Evolutionary conservation across 1,140 invertebrate species (phyloP), one percentile per base, ranked within the genome.

Genomic region (Saccostrea echinata): DNA sequence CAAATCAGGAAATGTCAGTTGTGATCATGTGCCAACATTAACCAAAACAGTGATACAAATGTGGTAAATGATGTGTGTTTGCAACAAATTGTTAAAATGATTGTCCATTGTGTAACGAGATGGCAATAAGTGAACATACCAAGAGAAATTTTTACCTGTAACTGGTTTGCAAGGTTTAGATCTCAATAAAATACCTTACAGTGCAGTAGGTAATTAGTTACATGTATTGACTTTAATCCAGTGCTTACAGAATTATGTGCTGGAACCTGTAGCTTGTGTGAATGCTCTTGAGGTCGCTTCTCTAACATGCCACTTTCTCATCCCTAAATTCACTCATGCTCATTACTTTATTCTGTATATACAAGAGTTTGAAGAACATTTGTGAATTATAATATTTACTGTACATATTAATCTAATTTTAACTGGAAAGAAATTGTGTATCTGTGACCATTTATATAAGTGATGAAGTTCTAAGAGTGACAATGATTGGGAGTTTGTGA

Each of bases 1-100:
- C 68, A 76, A 90, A 91, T 92, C 43, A 90, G 92, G 57, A 94
- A 94, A 90, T 93, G 87, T 92, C 55, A 21, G 84, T 55, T 30
- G 27, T 30, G 68, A 76, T 76, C 12, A 76, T 76, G 68, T 76
- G 68, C 68, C 35, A 55, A 55, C 27, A 13, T 53, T 12, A 76
- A 76, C 68, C 68, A 30, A 71, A 76, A 76, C 68, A 76, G 68
- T 76, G 68, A 76, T 76, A 76, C 27, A 30, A 76, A 12, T 30
- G 27, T 76, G 24, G 30, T 30, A 76, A 30, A 33, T 76, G 68
- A 43, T 18, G 30, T 76, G 68, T 71, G 64, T 68, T 21, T 76
- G 68, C 33, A 27, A 12, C 8, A 33, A 30, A 61, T 61, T 24
- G 18, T 61, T 61, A n/a, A n/a, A 21, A 3, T 21, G 16, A 12